A percentile compares a stretch with the other conserved stretches of the same genome.
These are phyloP conservation scores for Dascillus cervinus DNA, from an alignment of 2,888 invertebrate species.

Conservation along the genomic window DNA sequence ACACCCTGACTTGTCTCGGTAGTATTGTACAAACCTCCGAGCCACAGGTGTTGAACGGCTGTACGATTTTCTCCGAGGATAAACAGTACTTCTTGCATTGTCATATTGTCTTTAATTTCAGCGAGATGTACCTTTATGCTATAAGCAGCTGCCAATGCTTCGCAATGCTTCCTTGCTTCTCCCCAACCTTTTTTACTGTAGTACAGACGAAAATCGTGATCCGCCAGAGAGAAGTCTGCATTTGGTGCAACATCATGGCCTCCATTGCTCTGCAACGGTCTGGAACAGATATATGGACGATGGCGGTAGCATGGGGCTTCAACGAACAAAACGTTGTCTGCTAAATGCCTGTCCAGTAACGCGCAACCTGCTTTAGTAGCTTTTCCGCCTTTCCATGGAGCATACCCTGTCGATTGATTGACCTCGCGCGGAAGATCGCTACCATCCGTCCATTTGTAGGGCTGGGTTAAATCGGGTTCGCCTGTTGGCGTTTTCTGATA, in stretches of 20 bases:
- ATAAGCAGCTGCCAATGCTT: too few species aligned
- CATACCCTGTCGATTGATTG: conserved; percentile 2
- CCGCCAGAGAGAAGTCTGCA: too few species aligned
- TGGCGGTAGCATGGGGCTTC: conserved; percentile 46
- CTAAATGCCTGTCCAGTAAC: conserved; percentile 44
- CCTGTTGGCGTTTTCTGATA: too few species aligned
- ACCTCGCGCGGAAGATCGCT: too few species aligned
- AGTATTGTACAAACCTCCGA: conserved; percentile 7
- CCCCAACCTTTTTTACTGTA: too few species aligned
- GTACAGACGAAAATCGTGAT: conserved; percentile 6
- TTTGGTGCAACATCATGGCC: too few species aligned
- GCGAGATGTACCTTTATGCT: too few species aligned
- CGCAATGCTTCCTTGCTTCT: not conserved
- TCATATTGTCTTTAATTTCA: too few species aligned
- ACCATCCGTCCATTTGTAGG: too few species aligned
- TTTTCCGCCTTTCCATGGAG: conserved; percentile 7
- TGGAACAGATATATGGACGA: conserved; percentile 48
- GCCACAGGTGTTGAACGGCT: conserved; percentile 8
- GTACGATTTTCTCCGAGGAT: conserved; percentile 11
- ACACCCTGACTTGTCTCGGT: too few species aligned
- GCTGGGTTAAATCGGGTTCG: too few species aligned
- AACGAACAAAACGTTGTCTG: conserved; percentile 43
- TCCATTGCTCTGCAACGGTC: not conserved
- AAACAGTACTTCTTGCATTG: too few species aligned
- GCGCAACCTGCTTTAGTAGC: conserved; percentile 45